phyloP scores from a whole-genome alignment of 1,140 invertebrate species.

The Ips nitidus region DNA sequence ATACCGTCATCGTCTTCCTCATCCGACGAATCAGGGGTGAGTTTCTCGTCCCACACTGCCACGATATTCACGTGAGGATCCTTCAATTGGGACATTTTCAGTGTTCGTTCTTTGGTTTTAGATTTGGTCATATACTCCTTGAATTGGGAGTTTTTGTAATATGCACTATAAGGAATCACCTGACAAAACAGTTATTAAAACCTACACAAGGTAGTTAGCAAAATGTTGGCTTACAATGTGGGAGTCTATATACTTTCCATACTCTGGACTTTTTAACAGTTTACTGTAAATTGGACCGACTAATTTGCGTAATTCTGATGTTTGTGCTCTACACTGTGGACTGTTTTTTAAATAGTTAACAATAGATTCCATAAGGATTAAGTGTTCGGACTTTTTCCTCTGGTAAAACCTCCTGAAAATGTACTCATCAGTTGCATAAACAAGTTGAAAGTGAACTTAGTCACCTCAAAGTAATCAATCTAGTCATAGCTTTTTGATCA shows the following conservation, averaged over 20 bases:
- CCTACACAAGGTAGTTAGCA: too few species aligned
- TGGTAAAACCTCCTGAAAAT: slow-evolving; percentile 57
- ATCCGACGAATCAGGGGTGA: slow-evolving; percentile 30
- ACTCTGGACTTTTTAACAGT: slow-evolving; percentile 55
- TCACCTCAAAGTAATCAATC: slow-evolving; percentile 60
- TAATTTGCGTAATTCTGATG: slow-evolving; percentile 51
- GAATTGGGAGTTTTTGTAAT: slow-evolving; percentile 61
- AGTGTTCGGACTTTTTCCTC: slow-evolving; percentile 59
- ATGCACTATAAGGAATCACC: slow-evolving; percentile 54
- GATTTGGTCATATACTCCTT: slow-evolving; percentile 60
- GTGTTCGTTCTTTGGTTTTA: slow-evolving; percentile 54
- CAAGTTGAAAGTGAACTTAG: neutral
- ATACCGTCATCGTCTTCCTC: slow-evolving; percentile 30
- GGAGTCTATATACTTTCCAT: slow-evolving; percentile 50
- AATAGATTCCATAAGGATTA: slow-evolving; percentile 58
- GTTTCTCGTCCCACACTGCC: slow-evolving; percentile 38
- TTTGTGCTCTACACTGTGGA: slow-evolving; percentile 58
- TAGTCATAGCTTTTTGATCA: slow-evolving; percentile 49
- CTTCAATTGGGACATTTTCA: slow-evolving; percentile 58
- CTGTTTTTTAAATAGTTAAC: slow-evolving; percentile 59
- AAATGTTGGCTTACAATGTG: slow-evolving; percentile 43
- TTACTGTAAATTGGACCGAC: too few species aligned
- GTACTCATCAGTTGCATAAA: neutral
- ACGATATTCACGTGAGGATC: slow-evolving; percentile 56
- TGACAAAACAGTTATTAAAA: too few species aligned